A percentile compares a stretch with the other conserved stretches of the same genome.
Conservation (phyloP, 2,113 vertebrate genomes). For the Trichomycterus rosablanca region DNA sequence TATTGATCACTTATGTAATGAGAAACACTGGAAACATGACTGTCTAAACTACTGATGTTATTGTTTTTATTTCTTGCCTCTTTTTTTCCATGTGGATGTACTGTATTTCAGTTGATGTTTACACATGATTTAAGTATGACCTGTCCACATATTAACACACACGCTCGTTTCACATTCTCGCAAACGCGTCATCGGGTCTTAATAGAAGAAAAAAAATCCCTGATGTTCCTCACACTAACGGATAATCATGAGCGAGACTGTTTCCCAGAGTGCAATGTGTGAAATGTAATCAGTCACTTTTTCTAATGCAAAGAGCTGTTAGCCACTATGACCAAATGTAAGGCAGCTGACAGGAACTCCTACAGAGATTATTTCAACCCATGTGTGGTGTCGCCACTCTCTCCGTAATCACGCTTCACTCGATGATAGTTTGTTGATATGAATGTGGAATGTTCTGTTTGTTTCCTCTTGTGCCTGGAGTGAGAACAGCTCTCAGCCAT, state of each 20-base stretch:
- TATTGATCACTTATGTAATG: slow-evolving; percentile 50
- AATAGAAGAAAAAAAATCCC: too few relatives aligned
- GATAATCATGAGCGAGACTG: neutral
- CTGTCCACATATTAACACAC: neutral
- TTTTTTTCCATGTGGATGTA: slow-evolving; percentile 34
- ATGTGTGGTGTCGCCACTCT: slow-evolving; percentile 1
- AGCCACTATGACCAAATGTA: neutral
- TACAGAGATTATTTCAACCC: neutral
- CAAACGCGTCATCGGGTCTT: neutral
- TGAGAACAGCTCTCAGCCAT: slow-evolving; percentile 54
- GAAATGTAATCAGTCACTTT: slow-evolving; percentile 3
- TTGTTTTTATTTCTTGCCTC: slow-evolving; percentile 28
- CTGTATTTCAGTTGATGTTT: slow-evolving; percentile 33
- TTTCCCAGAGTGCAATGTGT: slow-evolving; percentile 30
- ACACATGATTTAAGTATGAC: slow-evolving; percentile 41
- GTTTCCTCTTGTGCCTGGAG: slow-evolving; percentile 61
- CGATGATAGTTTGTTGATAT: too few relatives aligned
- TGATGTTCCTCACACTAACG: too few relatives aligned
- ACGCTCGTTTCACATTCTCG: neutral
- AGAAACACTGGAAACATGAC: slow-evolving; percentile 58
- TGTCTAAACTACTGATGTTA: slow-evolving; percentile 50
- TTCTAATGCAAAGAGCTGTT: neutral
- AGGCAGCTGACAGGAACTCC: neutral
- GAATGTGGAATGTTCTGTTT: neutral
- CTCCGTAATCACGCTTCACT: neutral